These are phyloP conservation scores for Melikaiella ostensackeni DNA, from an alignment of 2,888 invertebrate genomes.

Conservation along the genomic window DNA sequence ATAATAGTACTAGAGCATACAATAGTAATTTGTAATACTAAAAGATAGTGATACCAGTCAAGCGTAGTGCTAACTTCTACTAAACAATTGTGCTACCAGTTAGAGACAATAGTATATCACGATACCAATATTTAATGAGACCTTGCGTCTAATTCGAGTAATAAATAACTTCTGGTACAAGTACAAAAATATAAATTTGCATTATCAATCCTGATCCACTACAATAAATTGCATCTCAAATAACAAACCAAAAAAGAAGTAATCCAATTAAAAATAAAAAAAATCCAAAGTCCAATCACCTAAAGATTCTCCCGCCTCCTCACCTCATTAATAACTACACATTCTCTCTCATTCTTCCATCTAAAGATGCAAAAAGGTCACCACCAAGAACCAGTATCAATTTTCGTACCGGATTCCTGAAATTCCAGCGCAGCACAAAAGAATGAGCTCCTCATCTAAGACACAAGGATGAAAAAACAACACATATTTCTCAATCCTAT, in stretches of 20 bases:
- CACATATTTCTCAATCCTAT: slow-evolving; percentile 8
- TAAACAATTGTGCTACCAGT: too few relatives aligned
- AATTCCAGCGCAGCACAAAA: background rate
- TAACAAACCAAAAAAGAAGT: background rate
- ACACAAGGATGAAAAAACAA: background rate
- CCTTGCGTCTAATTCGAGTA: background rate
- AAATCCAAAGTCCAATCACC: background rate
- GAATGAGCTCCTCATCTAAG: slow-evolving; percentile 10
- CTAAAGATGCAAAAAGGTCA: background rate
- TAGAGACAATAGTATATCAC: too few relatives aligned
- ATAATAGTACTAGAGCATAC: too few relatives aligned
- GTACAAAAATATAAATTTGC: background rate
- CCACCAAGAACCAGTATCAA: slow-evolving; percentile 6
- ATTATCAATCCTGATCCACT: background rate
- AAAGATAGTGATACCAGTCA: too few relatives aligned
- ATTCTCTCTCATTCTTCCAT: background rate
- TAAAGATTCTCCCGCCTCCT: background rate
- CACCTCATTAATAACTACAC: background rate
- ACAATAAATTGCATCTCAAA: background rate
- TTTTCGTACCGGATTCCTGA: slow-evolving; percentile 1
- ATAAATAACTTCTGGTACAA: background rate
- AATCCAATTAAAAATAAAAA: background rate
- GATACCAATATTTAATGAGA: too few relatives aligned
- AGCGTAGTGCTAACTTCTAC: too few relatives aligned
- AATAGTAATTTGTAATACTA: too few relatives aligned